These are phyloP conservation scores for Syngnathus scovelli DNA, from an alignment of 2,113 vertebrate species.

Conservation along the genomic window DNA sequence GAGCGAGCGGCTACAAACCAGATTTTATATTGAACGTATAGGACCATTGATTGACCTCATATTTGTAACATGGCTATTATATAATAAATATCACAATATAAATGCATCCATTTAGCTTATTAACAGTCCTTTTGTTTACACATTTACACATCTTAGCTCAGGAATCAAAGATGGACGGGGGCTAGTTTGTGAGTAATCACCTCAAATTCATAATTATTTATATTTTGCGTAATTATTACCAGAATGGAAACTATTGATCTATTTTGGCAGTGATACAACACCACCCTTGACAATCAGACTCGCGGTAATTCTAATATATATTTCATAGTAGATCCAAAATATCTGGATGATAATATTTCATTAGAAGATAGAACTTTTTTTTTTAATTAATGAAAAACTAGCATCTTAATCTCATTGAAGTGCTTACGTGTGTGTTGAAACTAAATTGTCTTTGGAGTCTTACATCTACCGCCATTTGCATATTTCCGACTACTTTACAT, in stretches of 20 bases:
- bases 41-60: constrained; percentile 34
- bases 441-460: constrained; percentile 52
- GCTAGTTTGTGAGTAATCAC: not conserved
- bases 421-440: not conserved
- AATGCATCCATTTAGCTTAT: constrained; percentile 70
- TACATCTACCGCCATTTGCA: constrained; percentile 46
- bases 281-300: not conserved
- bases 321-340: constrained; percentile 34
- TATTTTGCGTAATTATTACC: constrained; percentile 11
- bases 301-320: constrained; percentile 32
- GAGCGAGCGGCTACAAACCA: constrained; percentile 60
- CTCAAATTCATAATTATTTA: not conserved
- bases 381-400: constrained; percentile 18
- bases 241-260: not conserved
- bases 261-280: not conserved
- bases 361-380: not conserved
- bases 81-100: constrained; percentile 72
- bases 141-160: constrained; percentile 63
- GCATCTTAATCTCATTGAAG: constrained; percentile 14
- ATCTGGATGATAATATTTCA: constrained; percentile 18
- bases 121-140: constrained; percentile 72
- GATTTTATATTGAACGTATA: constrained; percentile 52
- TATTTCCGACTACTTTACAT: constrained; percentile 50
- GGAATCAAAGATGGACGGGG: constrained; percentile 30
- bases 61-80: constrained; percentile 67